phyloP scores from a whole-genome alignment of 2,888 invertebrate species.

The Aleiodes testaceus region DNA sequence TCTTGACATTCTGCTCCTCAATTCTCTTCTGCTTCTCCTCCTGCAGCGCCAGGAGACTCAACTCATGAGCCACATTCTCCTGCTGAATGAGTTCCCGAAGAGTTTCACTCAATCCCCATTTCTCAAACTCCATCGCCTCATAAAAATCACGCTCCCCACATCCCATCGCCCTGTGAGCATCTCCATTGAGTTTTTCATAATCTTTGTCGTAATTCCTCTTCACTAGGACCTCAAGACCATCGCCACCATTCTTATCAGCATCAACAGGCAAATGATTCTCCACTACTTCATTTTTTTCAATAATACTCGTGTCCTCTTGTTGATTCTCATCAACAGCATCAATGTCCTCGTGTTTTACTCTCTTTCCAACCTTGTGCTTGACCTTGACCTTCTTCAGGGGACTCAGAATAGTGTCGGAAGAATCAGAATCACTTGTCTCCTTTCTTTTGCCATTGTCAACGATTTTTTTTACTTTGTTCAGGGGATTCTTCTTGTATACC shows the following conservation, averaged over 20 bases:
- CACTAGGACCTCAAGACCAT: slow-evolving; percentile 7
- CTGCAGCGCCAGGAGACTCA: slow-evolving; percentile 66
- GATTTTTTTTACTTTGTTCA: no score
- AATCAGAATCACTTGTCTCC: slow-evolving; percentile 37
- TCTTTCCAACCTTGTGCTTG: slow-evolving; percentile 47
- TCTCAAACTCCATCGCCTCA: slow-evolving; percentile 68
- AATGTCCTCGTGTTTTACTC: slow-evolving; percentile 46
- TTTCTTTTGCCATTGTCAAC: slow-evolving; percentile 36
- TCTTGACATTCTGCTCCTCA: slow-evolving; percentile 67
- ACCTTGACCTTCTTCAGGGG: slow-evolving; percentile 40
- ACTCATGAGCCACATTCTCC: slow-evolving; percentile 67
- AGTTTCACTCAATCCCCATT: slow-evolving; percentile 66
- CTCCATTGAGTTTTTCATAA: slow-evolving; percentile 64
- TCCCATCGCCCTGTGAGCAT: slow-evolving; percentile 68
- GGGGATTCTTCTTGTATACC: slow-evolving; percentile 73
- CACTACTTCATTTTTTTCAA: slow-evolving; percentile 33
- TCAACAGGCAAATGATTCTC: slow-evolving; percentile 37
- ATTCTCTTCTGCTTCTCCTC: slow-evolving; percentile 70
- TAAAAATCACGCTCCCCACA: slow-evolving; percentile 65
- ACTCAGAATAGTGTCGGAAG: slow-evolving; percentile 21
- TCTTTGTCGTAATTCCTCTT: slow-evolving; percentile 50
- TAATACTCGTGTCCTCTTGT: slow-evolving; percentile 42
- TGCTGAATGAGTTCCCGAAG: slow-evolving; percentile 65
- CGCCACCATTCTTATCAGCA: neutral
- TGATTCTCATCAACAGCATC: slow-evolving; percentile 51